phyloP scores from a whole-genome alignment of 2,888 invertebrate species.

The Drosophila dives region DNA sequence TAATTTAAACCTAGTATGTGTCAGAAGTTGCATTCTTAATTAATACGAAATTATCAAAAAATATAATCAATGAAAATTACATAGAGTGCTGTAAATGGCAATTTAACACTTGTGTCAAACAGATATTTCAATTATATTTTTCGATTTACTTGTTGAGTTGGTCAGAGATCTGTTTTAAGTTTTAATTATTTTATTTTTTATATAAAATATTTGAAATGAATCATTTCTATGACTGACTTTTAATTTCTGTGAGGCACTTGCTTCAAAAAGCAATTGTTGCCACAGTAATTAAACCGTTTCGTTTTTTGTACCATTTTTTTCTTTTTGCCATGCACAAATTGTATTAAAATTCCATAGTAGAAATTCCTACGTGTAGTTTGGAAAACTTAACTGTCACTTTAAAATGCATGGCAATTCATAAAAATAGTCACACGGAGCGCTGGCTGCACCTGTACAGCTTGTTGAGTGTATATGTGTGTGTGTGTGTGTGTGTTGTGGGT shows the following conservation, averaged over 20 bases:
- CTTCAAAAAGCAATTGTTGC: neutral
- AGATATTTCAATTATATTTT: slow-evolving; percentile 7
- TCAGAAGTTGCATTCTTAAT: slow-evolving; percentile 25
- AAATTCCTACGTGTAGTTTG: slow-evolving; percentile 24
- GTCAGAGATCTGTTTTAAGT: too few relatives aligned
- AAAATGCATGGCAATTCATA: slow-evolving; percentile 64
- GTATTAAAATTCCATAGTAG: neutral
- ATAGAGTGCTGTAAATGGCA: slow-evolving; percentile 3
- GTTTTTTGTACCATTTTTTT: neutral
- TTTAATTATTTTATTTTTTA: neutral
- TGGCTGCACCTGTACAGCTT: slow-evolving; percentile 3
- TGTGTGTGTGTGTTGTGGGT: slow-evolving; percentile 3
- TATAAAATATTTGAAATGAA: neutral
- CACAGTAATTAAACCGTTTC: neutral
- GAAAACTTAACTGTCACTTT: slow-evolving; percentile 36
- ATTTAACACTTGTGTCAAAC: slow-evolving; percentile 1
- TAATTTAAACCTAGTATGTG: slow-evolving; percentile 21
- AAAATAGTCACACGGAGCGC: slow-evolving; percentile 27
- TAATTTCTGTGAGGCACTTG: neutral
- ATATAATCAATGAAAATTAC: neutral
- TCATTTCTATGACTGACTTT: neutral
- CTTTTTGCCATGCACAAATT: neutral
- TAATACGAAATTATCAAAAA: slow-evolving; percentile 25
- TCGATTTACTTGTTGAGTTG: neutral
- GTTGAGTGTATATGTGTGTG: slow-evolving; percentile 5